Conservation (phyloP, 2,113 vertebrate species). For the Ondatra zibethicus region DNA sequence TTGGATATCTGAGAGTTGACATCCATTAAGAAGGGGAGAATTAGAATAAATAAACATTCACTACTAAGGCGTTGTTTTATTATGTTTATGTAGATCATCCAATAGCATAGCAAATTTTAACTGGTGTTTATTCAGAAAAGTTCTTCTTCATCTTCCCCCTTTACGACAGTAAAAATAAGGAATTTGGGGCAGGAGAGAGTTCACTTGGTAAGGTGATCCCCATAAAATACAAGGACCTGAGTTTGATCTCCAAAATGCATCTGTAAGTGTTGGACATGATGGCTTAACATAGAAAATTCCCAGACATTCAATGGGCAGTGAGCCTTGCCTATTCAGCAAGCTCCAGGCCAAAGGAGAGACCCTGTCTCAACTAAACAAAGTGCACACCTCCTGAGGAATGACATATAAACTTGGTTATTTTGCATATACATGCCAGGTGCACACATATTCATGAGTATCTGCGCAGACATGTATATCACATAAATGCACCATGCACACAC, state of each 20-base stretch:
- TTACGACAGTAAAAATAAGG: not conserved
- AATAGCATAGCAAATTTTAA: not conserved
- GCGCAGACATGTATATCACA: not conserved
- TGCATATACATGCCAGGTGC: not conserved
- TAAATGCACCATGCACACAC: not conserved
- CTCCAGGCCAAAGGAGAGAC: not conserved
- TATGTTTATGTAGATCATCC: not conserved
- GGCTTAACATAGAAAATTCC: no score
- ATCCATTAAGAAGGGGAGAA: not conserved
- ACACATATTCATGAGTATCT: not conserved
- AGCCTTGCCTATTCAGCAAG: no score
- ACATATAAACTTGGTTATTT: not conserved
- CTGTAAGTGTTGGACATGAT: not conserved
- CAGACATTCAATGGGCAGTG: not conserved
- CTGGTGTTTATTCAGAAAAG: not conserved
- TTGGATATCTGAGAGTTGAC: not conserved
- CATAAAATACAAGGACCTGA: not conserved
- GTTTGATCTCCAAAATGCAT: not conserved
- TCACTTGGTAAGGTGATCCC: not conserved
- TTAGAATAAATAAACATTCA: not conserved
- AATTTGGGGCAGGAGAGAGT: not conserved
- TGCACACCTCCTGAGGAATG: not conserved
- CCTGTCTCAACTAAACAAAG: not conserved
- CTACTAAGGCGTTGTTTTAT: not conserved
- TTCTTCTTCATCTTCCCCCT: not conserved